Evolutionary conservation across 1,140 invertebrate species (phyloP).

Genomic region (Manduca sexta): DNA sequence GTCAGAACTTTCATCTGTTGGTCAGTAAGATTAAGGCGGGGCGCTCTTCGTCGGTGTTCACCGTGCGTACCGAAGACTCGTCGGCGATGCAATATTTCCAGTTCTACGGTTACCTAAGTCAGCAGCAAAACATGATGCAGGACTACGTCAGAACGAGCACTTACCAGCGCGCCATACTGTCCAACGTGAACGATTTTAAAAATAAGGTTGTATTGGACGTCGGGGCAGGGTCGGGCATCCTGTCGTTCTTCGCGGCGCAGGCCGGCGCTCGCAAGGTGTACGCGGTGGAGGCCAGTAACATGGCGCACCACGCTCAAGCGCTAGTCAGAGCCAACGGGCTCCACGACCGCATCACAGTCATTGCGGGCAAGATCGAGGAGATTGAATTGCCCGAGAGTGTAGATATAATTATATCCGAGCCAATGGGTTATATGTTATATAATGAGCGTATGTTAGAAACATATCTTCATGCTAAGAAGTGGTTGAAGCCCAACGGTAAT

Average conservation of each 20-base stretch:
- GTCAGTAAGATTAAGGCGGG: constrained; percentile 86
- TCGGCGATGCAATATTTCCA: constrained; percentile 98
- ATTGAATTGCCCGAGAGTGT: constrained; percentile 95
- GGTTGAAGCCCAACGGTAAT: constrained; percentile 91
- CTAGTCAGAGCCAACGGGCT: constrained; percentile 94
- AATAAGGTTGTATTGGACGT: constrained; percentile 97
- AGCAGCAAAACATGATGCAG: constrained; percentile 99
- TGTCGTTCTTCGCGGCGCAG: constrained; percentile 99
- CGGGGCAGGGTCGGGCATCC: constrained; percentile 96
- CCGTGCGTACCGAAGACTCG: constrained; percentile 96
- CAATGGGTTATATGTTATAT: constrained; percentile 99
- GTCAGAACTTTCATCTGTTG: constrained; percentile 84
- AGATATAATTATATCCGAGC: constrained; percentile 98
- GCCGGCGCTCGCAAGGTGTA: constrained; percentile 98
- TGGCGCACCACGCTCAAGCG: constrained; percentile 96
- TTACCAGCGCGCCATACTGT: constrained; percentile 97
- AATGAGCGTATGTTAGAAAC: constrained; percentile 99
- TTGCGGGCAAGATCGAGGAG: constrained; percentile 99
- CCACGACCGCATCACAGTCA: constrained; percentile 89
- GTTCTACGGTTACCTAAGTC: constrained; percentile 98
- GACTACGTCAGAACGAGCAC: constrained; percentile 99
- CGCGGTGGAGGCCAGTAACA: constrained; percentile 98
- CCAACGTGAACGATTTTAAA: constrained; percentile 93
- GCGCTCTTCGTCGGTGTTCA: constrained; percentile 89
- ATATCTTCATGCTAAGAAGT: constrained; percentile 98